phyloP scores from a whole-genome alignment of 2,113 vertebrate species.

The Pluvianellus socialis region DNA sequence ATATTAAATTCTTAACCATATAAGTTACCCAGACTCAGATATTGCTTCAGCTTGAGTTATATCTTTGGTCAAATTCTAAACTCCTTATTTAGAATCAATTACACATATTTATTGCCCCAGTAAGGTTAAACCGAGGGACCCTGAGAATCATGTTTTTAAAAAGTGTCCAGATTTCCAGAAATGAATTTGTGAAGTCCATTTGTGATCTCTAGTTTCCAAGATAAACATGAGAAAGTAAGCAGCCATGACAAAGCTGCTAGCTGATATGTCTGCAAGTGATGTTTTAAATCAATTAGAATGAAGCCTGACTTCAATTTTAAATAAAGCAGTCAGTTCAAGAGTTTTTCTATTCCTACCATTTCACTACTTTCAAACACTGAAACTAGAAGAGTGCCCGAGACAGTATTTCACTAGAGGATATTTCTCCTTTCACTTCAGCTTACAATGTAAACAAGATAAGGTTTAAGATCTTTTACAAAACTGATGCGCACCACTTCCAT shows the following conservation, averaged over 20 bases:
- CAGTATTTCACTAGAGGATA: neutral
- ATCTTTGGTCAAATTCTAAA: neutral
- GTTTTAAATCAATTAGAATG: neutral
- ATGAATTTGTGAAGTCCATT: neutral
- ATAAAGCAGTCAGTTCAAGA: neutral
- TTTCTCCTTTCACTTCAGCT: neutral
- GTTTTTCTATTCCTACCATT: neutral
- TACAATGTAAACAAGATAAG: neutral
- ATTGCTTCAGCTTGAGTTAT: neutral
- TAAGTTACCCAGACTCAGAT: neutral
- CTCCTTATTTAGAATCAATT: neutral
- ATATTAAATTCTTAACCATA: neutral
- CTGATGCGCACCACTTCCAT: neutral
- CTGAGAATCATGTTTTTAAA: neutral
- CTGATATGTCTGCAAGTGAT: neutral
- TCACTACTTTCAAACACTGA: neutral
- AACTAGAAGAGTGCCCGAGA: neutral
- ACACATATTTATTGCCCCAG: neutral
- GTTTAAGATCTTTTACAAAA: neutral
- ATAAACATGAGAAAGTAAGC: neutral
- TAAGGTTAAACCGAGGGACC: neutral
- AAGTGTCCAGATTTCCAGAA: neutral
- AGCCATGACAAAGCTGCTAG: neutral
- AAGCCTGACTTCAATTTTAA: neutral
- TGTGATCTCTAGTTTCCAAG: neutral